These are phyloP conservation scores for Varroa destructor DNA, from an alignment of 1,140 invertebrate species.

Conservation along the genomic window DNA sequence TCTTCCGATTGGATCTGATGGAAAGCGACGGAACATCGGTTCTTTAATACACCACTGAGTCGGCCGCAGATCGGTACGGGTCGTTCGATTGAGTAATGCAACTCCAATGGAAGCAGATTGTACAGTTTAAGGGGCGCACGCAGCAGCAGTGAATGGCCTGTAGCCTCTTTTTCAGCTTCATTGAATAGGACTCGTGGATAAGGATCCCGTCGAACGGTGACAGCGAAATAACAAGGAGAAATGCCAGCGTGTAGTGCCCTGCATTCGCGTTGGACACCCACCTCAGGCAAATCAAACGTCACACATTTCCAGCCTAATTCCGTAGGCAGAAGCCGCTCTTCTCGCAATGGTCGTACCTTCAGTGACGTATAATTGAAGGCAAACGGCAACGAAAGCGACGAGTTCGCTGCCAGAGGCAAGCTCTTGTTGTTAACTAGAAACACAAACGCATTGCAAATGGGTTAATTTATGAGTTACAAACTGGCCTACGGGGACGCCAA, in stretches of 20 bases:
- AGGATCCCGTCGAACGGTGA: constrained; percentile 13
- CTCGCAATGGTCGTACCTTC: constrained; percentile 30
- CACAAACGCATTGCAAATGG: too few species aligned
- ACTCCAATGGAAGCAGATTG: constrained; percentile 11
- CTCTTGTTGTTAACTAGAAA: too few species aligned
- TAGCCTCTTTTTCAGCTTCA: background rate
- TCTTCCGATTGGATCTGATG: constrained; percentile 3
- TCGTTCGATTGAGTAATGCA: constrained; percentile 11
- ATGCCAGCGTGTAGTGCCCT: constrained; percentile 1
- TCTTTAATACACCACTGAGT: constrained; percentile 8
- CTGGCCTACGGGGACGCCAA: too few species aligned
- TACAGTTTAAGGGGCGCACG: constrained; percentile 8
- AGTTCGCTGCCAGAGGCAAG: background rate
- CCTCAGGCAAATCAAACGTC: background rate
- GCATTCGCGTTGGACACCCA: background rate
- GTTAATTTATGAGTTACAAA: too few species aligned
- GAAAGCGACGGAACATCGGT: background rate
- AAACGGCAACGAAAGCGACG: constrained; percentile 26
- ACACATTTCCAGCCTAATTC: constrained; percentile 30
- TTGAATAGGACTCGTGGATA: constrained; percentile 8
- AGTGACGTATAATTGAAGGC: constrained; percentile 33
- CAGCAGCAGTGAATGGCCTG: background rate
- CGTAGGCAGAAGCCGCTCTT: constrained; percentile 25
- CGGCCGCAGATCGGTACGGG: background rate
- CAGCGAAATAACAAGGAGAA: constrained; percentile 1